These are phyloP conservation scores for Trimorus sp. DNA, from an alignment of 2,888 invertebrate species.

Conservation along the genomic window DNA sequence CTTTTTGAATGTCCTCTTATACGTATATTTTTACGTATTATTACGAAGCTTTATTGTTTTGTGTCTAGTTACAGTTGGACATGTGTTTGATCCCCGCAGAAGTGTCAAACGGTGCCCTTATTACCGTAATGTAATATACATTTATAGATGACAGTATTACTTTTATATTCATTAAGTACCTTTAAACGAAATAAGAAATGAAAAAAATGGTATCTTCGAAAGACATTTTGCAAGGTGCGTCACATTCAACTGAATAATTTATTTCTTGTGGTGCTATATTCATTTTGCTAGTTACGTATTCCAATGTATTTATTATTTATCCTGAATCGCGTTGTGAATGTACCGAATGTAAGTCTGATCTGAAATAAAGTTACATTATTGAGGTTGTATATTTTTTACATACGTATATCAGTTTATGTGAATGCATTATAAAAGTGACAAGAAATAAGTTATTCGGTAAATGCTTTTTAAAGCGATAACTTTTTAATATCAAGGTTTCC, in stretches of 20 bases:
- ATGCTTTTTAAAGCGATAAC: neutral
- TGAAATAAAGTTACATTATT: too few species aligned
- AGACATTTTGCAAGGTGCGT: too few species aligned
- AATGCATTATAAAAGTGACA: neutral
- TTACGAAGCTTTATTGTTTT: conserved; percentile 60
- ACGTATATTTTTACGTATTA: conserved; percentile 60
- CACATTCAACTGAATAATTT: neutral
- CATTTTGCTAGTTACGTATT: neutral
- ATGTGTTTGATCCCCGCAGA: conserved; percentile 26
- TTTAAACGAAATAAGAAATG: conserved; percentile 27
- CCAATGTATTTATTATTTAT: neutral
- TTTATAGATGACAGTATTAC: conserved; percentile 59
- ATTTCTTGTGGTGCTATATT: conserved; percentile 1
- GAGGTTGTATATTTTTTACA: too few species aligned
- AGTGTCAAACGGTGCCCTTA: conserved; percentile 20
- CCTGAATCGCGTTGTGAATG: neutral
- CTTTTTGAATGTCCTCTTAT: conserved; percentile 55
- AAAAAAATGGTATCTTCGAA: conserved; percentile 12
- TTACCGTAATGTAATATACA: conserved; percentile 56
- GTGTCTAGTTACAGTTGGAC: conserved; percentile 43
- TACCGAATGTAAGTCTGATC: too few species aligned
- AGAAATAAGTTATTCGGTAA: conserved; percentile 3
- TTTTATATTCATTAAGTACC: conserved; percentile 52
- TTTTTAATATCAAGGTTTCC: conserved; percentile 38
- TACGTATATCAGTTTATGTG: too few species aligned